Percentiles rank a stretch among this genome's conserved stretches.
Conservation (phyloP, 2,113 vertebrate species). For the Odocoileus virginianus region DNA sequence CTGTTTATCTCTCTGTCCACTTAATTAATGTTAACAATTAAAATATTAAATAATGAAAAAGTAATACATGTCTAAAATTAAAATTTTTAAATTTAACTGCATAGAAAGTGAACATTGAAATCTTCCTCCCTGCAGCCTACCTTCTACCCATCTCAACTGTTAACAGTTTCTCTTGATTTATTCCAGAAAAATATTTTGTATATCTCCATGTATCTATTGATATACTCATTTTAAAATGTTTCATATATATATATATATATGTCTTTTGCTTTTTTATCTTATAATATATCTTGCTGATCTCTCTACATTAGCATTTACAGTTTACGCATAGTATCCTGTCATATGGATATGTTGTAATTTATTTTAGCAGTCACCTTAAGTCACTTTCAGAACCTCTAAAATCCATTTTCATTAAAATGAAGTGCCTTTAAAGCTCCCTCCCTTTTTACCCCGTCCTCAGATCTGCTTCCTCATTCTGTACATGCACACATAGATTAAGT, state of each 20-base stretch:
- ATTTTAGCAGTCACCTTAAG: background rate
- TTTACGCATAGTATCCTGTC: background rate
- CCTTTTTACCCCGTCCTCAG: fast-evolving
- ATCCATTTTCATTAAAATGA: background rate
- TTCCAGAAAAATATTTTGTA: background rate
- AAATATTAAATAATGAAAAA: background rate
- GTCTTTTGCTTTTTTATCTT: background rate
- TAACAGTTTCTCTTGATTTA: background rate
- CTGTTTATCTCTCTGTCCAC: background rate
- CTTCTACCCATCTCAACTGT: background rate
- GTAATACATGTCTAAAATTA: background rate
- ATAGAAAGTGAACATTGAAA: background rate
- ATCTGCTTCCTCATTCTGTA: background rate
- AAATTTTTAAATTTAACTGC: background rate
- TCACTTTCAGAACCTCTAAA: background rate
- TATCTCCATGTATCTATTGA: background rate
- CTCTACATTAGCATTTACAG: background rate
- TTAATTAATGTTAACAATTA: background rate
- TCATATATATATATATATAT: background rate
- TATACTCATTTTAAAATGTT: background rate
- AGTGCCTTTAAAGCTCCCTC: background rate
- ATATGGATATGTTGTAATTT: background rate
- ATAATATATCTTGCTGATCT: background rate
- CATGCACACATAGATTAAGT: background rate
- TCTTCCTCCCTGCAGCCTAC: background rate